phyloP scores from a whole-genome alignment of 2,888 invertebrate species.

The Peribatodes rhomboidaria region DNA sequence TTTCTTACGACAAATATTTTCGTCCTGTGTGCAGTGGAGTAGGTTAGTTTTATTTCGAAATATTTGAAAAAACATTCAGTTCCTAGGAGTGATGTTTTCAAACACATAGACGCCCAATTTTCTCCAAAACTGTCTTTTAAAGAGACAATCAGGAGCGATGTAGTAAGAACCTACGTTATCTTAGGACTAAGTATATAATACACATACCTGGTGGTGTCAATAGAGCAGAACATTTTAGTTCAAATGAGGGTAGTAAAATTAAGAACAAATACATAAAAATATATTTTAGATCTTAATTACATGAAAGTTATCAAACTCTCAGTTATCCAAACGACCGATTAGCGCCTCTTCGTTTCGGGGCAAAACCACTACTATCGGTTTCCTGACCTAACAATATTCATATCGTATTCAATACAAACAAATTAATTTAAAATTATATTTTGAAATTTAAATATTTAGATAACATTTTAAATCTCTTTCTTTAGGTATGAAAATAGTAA shows the following conservation, averaged over 20 bases:
- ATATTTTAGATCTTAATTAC: conserved; percentile 13
- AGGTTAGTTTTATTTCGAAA: conserved; percentile 32
- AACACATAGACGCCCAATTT: not conserved
- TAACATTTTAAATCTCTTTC: no score
- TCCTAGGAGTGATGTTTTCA: not conserved
- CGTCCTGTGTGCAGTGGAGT: conserved; percentile 32
- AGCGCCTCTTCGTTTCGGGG: conserved; percentile 8
- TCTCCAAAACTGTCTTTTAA: no score
- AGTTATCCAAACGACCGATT: conserved; percentile 23
- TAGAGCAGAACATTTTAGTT: not conserved
- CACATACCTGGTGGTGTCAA: no score
- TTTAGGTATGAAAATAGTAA: no score
- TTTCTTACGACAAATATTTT: conserved; percentile 44
- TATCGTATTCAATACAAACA: conserved; percentile 13
- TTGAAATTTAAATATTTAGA: no score
- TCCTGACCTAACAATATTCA: not conserved
- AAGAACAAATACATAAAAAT: conserved; percentile 4
- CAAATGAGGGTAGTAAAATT: not conserved
- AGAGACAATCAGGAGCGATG: not conserved
- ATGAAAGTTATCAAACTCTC: conserved; percentile 23
- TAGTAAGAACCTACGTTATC: not conserved
- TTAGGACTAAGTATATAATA: no score
- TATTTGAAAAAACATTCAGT: not conserved
- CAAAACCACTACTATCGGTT: conserved; percentile 21
- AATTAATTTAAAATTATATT: not conserved